Conservation (phyloP, 2,113 vertebrate species). For the Seriola dumerili region DNA sequence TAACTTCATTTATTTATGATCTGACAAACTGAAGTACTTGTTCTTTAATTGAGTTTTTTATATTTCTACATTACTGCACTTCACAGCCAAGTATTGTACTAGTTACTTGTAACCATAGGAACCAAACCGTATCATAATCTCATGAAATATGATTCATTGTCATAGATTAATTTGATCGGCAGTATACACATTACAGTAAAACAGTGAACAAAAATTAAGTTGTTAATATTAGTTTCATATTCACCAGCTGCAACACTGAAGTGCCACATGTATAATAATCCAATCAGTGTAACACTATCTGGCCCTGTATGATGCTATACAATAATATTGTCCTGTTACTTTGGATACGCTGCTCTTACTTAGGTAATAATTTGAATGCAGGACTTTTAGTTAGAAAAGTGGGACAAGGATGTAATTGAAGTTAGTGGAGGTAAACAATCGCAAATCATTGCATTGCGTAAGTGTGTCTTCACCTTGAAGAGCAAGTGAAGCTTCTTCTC, state of each 20-base stretch:
- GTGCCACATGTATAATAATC: not conserved
- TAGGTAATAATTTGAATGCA: not conserved
- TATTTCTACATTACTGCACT: not conserved
- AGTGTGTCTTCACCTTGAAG: slow-evolving; percentile 72
- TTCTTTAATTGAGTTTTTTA: not conserved
- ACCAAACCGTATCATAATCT: no score
- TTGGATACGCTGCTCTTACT: not conserved
- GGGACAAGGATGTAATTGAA: not conserved
- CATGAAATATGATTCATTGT: no score
- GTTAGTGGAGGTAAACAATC: not conserved
- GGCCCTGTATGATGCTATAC: not conserved
- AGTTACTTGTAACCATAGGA: no score
- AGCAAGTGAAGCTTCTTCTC: slow-evolving; percentile 83
- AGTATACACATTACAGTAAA: not conserved
- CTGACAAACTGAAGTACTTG: no score
- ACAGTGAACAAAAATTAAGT: not conserved
- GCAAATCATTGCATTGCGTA: not conserved
- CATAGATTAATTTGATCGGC: no score
- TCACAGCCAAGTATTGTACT: not conserved
- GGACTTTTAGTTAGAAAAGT: not conserved
- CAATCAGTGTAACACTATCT: not conserved
- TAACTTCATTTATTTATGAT: no score
- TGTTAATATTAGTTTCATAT: not conserved
- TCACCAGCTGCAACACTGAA: not conserved
- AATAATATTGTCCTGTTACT: not conserved